Evolutionary conservation across 1,140 invertebrate species (phyloP).

Genomic region (Lysiphlebus fabarum): DNA sequence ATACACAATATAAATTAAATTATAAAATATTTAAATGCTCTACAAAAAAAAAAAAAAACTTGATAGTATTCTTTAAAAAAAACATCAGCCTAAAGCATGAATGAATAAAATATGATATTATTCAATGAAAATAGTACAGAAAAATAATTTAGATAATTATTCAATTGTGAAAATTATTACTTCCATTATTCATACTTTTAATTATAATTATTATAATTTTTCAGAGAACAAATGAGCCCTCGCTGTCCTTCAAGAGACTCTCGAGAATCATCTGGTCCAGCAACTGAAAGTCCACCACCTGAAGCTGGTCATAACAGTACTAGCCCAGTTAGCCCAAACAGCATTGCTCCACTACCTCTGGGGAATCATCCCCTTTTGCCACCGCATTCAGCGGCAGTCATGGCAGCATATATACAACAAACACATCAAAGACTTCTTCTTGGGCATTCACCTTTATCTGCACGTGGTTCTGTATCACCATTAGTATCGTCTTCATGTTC

Average conservation of each 20-base stretch:
- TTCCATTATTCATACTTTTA: too few relatives aligned
- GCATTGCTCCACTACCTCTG: conserved; percentile 50
- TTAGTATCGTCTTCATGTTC: conserved; percentile 61
- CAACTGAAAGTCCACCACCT: conserved; percentile 60
- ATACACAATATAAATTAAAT: too few relatives aligned
- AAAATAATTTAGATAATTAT: too few relatives aligned
- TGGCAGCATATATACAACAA: conserved; percentile 74
- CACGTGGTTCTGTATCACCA: conserved; percentile 58
- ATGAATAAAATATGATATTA: too few relatives aligned
- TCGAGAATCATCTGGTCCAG: conserved; percentile 61
- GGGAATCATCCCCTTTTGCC: conserved; percentile 60
- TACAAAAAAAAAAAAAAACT: too few relatives aligned
- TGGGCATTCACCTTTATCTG: conserved; percentile 66
- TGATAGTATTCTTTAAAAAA: too few relatives aligned
- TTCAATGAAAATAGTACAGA: too few relatives aligned
- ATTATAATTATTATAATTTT: too few relatives aligned
- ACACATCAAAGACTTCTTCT: conserved; percentile 71
- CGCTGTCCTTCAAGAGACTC: conserved; percentile 77
- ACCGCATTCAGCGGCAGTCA: conserved; percentile 70
- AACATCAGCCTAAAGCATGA: too few relatives aligned
- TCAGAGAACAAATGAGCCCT: conserved; percentile 71
- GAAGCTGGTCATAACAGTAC: conserved; percentile 56
- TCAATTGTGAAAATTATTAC: background rate
- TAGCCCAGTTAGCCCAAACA: conserved; percentile 53
- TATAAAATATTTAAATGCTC: too few relatives aligned